Evolutionary conservation across 2,113 vertebrate genomes (phyloP).

Genomic region (Grammomys surdaster): DNA sequence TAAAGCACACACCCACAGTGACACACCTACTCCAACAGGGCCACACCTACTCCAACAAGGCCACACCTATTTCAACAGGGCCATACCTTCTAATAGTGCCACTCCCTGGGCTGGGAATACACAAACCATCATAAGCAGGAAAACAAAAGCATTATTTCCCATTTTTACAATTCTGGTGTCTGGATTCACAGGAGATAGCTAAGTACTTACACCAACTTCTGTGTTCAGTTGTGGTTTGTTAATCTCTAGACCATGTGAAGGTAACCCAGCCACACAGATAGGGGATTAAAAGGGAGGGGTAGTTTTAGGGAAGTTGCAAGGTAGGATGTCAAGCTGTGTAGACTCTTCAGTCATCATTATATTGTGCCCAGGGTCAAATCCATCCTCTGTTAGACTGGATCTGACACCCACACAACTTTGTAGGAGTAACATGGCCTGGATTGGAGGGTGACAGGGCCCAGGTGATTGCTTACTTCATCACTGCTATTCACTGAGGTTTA

Average conservation of each 20-base stretch:
- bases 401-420: not conserved
- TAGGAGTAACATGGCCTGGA: not conserved
- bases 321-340: not conserved
- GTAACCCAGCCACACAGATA: not conserved
- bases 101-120: too few species aligned
- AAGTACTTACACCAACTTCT: not conserved
- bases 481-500: not conserved
- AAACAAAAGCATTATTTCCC: not conserved
- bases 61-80: too few species aligned
- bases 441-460: not conserved
- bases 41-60: too few species aligned
- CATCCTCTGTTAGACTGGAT: not conserved
- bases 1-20: too few species aligned
- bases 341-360: not conserved
- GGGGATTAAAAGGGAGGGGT: not conserved
- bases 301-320: not conserved
- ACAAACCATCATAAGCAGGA: not conserved
- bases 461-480: not conserved
- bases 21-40: too few species aligned
- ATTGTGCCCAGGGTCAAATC: not conserved
- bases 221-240: not conserved
- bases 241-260: not conserved
- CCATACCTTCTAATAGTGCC: too few species aligned
- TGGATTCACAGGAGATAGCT: not conserved
- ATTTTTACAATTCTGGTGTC: slow-evolving; percentile 22